Evolutionary conservation across 2,888 invertebrate genomes (phyloP).

Genomic region (Tenthredo notha): DNA sequence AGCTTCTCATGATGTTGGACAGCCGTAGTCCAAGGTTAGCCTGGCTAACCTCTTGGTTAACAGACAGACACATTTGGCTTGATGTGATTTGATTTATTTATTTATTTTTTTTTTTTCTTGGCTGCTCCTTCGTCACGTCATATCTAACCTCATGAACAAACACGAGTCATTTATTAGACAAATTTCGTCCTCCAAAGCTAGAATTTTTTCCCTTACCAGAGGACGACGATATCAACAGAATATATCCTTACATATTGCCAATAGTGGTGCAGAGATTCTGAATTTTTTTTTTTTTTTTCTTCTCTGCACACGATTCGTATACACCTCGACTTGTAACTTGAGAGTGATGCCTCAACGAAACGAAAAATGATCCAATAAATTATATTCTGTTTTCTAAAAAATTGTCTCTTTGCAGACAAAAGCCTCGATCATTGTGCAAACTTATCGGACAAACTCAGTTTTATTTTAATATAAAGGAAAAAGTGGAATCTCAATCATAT

Average conservation of each 20-base stretch:
- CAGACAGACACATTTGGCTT: neutral
- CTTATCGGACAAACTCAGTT: neutral
- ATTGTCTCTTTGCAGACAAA: neutral
- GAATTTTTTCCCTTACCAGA: neutral
- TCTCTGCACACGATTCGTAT: neutral
- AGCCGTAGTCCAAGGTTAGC: neutral
- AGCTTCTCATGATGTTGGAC: neutral
- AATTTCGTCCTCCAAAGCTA: neutral
- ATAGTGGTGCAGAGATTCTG: neutral
- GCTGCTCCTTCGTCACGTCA: neutral
- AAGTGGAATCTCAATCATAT: neutral
- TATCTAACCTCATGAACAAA: neutral
- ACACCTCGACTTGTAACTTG: neutral
- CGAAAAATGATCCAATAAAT: neutral
- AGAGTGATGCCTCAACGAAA: neutral
- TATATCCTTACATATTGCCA: neutral
- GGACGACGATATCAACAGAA: neutral
- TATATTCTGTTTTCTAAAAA: neutral
- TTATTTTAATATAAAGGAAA: neutral
- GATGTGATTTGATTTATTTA: constrained; percentile 14
- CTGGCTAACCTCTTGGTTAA: neutral
- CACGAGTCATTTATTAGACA: neutral
- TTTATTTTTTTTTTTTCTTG: neutral
- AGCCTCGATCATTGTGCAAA: neutral
- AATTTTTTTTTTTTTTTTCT: neutral